Evolutionary conservation across 2,888 invertebrate genomes (phyloP).

Genomic region (Dugesia japonica): DNA sequence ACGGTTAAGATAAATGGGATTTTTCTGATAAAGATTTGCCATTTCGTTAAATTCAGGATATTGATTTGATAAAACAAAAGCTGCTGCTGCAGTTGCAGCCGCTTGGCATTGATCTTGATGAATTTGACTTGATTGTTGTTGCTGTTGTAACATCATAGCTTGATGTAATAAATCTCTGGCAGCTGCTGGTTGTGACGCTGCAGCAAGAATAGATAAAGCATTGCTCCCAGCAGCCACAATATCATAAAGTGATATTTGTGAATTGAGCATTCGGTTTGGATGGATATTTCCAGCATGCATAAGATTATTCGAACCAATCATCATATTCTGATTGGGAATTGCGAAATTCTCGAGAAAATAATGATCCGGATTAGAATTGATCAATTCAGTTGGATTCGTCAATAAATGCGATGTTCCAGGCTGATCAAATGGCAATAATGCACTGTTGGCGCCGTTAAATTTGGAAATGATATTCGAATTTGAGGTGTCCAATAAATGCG

Average conservation of each 20-base stretch:
- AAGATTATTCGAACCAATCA: not conserved
- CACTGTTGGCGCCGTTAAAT: not conserved
- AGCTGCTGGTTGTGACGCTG: not conserved
- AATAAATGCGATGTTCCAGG: not conserved
- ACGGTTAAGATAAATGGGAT: not conserved
- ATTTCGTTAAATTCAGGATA: conserved; percentile 1
- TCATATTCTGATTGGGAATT: not conserved
- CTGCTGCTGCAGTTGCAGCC: not conserved
- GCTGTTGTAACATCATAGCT: not conserved
- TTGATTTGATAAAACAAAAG: not conserved
- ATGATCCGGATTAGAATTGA: not conserved
- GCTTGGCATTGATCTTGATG: conserved; percentile 11
- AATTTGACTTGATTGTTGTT: not conserved
- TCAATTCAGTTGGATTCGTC: not conserved
- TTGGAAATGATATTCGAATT: not conserved
- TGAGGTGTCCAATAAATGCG: not conserved
- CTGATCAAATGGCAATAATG: conserved; percentile 10
- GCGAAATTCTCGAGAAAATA: not conserved
- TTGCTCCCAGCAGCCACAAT: conserved; percentile 28
- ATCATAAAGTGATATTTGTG: conserved; percentile 23
- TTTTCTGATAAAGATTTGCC: conserved; percentile 20
- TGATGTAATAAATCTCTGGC: not conserved
- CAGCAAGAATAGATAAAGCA: conserved; percentile 23
- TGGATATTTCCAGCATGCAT: not conserved
- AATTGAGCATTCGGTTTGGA: conserved; percentile 20